Evolutionary conservation across 2,888 invertebrate genomes (phyloP), one percentile per base, ranked within the genome.

Genomic region (Nomada ferruginata): DNA sequence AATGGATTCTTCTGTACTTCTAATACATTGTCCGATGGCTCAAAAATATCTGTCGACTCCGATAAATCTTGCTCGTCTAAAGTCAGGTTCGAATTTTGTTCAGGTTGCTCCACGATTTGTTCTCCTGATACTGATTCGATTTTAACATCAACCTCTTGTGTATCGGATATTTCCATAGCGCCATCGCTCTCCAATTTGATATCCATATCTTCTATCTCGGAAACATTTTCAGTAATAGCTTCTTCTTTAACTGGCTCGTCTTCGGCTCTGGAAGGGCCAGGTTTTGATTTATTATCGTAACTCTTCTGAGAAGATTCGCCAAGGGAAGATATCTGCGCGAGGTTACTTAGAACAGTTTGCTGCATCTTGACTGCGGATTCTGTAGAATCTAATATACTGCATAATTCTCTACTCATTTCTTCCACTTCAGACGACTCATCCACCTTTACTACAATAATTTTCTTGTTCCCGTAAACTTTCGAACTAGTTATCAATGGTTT

Each of bases 321-420:
- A 0, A 91, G 80, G 2, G 84, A 72, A 3, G 93, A 91, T 11
- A 93, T 93, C 65, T 92, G 89, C 5, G 89, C 83, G 1, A 93
- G 83, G 83, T 93, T 93, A 26, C 88, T 91, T 15, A 93, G 65
- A 13, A 93, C 92, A 18, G 89, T 91, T 64, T 93, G 93, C 55
- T 93, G 93, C 91, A 93, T 93, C 61, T 93, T 93, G 0, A 91
- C 93, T 0, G 92, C 92, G 7, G 85, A 89, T 1, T 93, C 93
- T 0, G 92, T 89, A 0, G 93, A 92, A 65, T 93, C 92, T 2
- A 94, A 85, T 73, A 94, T 94, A 71, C 86, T 93, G 61, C 90
- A 93, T 0, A 94, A 83, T 69, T 93, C 93, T 3, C 91, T 89
- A 57, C 90, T 92, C 93, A 93, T 94, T 59, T 93, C 93, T 10